Evolutionary conservation across 2,888 invertebrate species (phyloP), one percentile per base, ranked within the genome.

Genomic region (Ectropis crepuscularia): DNA sequence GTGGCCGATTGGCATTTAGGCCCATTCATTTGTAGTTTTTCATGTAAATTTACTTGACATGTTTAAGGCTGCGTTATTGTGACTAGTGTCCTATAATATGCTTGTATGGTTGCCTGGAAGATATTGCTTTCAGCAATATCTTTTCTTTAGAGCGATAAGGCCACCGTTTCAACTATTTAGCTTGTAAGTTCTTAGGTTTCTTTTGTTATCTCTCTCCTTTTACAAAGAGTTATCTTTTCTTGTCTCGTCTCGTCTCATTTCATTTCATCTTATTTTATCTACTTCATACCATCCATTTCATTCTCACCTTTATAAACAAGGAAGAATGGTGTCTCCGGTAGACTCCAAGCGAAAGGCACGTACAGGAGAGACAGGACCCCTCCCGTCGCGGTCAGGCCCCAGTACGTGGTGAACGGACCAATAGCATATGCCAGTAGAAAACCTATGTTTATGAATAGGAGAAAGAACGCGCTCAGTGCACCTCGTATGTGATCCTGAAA

Each of bases 241-340:
- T n/a, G n/a, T n/a, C n/a, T n/a, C n/a, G n/a, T n/a, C n/a, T n/a
- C 6, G 5, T 43, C 11, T 45, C 12, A 5, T 45, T 4, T 45
- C 12, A 41, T 39, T 11, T 0, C 11, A n/a, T 16, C 41, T 47
- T 16, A 55, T 6, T 16, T 6, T 12, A 12, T 12, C n/a, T n/a
- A n/a, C n/a, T n/a, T n/a, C n/a, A 46, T 12, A 12, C 12, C 9
- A 4, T 48, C 47, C 16, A 28, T 36, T 28, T 12, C 45, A 28
- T 6, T 51, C 62, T 61, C 71, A 93, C 95, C 95, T 88, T 94
- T 94, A 58, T 91, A 93, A 0, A 96, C 91, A 38, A 95, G 90
- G 78, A 94, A 96, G 78, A 96, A 95, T 0, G 98, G 98, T 5
- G 97, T 96, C 81, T 98, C 98, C 0, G 97, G 97, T 86, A 97